Evolutionary conservation across 2,113 vertebrate genomes (phyloP).

Genomic region (Chaetodon trifascialis): DNA sequence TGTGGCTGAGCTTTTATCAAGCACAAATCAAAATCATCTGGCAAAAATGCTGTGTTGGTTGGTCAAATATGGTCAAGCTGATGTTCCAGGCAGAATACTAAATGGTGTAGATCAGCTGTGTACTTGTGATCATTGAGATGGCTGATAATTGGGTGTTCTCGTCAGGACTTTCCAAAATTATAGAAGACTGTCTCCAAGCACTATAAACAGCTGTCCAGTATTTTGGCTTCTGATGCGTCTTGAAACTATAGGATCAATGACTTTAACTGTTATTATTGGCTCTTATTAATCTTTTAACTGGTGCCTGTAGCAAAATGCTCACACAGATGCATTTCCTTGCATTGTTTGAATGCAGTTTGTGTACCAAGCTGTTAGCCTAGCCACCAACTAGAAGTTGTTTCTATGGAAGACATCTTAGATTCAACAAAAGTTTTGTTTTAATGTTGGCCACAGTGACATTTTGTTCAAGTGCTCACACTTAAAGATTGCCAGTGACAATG

Average conservation of each 20-base stretch:
- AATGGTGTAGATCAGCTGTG: not conserved
- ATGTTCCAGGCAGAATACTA: not conserved
- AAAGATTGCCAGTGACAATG: constrained; percentile 7
- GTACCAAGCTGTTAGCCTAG: not conserved
- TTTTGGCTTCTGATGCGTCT: not conserved
- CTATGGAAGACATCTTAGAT: not conserved
- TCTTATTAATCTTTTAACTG: not conserved
- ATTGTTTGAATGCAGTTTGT: not conserved
- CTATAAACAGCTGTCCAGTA: not conserved
- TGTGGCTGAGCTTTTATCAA: not conserved
- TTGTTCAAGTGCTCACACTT: not conserved
- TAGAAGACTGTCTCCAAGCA: not conserved
- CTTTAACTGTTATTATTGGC: not conserved
- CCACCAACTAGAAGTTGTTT: not conserved
- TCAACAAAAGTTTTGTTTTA: not conserved
- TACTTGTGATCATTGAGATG: not conserved
- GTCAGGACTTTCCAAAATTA: not conserved
- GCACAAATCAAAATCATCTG: not conserved
- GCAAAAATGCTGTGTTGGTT: not conserved
- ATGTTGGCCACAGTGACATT: not conserved
- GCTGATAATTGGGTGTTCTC: not conserved
- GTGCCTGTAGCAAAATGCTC: not conserved
- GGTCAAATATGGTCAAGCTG: not conserved
- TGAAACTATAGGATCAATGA: not conserved
- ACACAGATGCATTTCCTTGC: not conserved